These are phyloP conservation scores for Drosophila mimica DNA, from an alignment of 2,888 invertebrate genomes.

Conservation along the genomic window DNA sequence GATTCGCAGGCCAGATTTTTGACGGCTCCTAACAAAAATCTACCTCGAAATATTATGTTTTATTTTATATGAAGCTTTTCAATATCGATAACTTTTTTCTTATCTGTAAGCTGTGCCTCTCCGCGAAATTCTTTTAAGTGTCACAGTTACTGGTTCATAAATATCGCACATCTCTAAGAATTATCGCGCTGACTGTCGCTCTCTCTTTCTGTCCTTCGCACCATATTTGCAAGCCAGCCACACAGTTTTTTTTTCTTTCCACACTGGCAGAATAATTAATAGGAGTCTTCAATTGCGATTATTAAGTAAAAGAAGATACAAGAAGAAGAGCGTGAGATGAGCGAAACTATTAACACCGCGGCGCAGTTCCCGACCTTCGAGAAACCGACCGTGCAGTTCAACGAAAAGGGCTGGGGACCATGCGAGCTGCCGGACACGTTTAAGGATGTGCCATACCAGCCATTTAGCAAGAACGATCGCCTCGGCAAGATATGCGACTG, in stretches of 20 bases:
- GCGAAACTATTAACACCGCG: slow-evolving; percentile 81
- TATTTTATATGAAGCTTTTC: neutral
- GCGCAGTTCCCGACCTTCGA: slow-evolving; percentile 79
- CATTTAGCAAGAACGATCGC: slow-evolving; percentile 99
- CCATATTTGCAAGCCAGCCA: slow-evolving; percentile 46
- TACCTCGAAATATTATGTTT: neutral
- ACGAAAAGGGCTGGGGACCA: slow-evolving; percentile 96
- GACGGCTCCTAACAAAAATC: no score
- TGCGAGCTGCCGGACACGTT: slow-evolving; percentile 93
- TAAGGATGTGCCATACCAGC: slow-evolving; percentile 93
- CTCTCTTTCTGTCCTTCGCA: slow-evolving; percentile 53
- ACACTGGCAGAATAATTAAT: slow-evolving; percentile 28
- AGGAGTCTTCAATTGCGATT: slow-evolving; percentile 17
- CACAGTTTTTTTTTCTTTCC: slow-evolving; percentile 29
- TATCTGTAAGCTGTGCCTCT: neutral
- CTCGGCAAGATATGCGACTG: slow-evolving; percentile 99
- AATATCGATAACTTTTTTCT: neutral
- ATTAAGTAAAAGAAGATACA: slow-evolving; percentile 15
- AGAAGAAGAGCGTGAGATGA: slow-evolving; percentile 64
- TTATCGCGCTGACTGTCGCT: slow-evolving; percentile 35
- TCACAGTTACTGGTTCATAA: neutral
- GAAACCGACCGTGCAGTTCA: slow-evolving; percentile 84
- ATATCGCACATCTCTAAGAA: slow-evolving; percentile 42
- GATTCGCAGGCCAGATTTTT: no score
- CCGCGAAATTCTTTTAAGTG: slow-evolving; percentile 4